Evolutionary conservation across 2,113 vertebrate species (phyloP).

Genomic region (Sakesphorus luctuosus): DNA sequence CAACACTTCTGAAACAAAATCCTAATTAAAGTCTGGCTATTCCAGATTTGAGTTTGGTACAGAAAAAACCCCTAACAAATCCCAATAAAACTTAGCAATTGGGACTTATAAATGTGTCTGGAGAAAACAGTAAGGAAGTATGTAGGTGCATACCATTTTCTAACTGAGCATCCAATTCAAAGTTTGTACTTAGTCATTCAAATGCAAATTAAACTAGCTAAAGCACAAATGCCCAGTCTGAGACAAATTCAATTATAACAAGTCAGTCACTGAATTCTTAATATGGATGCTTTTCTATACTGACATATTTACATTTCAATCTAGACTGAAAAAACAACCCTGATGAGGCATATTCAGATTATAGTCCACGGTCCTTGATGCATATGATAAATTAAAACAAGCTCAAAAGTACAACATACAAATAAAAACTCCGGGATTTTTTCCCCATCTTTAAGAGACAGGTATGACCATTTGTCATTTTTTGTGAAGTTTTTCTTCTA

Average conservation of each 20-base stretch:
- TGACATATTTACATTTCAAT: not conserved
- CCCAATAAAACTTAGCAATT: not conserved
- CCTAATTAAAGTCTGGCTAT: not conserved
- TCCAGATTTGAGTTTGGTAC: not conserved
- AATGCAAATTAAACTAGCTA: slow-evolving; percentile 48
- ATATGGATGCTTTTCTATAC: not conserved
- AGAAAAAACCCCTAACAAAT: not conserved
- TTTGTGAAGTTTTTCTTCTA: not conserved
- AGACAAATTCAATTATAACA: slow-evolving; percentile 61
- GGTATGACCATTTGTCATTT: not conserved
- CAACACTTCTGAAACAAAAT: not conserved
- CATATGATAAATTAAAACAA: not conserved
- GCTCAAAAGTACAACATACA: not conserved
- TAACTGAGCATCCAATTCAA: slow-evolving; percentile 47
- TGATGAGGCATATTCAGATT: not conserved
- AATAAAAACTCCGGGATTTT: not conserved
- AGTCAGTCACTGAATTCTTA: slow-evolving; percentile 17
- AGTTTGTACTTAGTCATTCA: slow-evolving; percentile 41
- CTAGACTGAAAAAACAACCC: not conserved
- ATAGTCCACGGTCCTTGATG: not conserved
- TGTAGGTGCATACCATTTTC: slow-evolving; percentile 12
- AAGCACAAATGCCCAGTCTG: not conserved
- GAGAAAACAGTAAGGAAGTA: not conserved
- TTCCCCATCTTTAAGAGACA: not conserved
- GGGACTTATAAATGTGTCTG: not conserved